Base-by-base conservation (phyloP, 2,113 vertebrate genomes). In the Jaculus jaculus region DNA sequence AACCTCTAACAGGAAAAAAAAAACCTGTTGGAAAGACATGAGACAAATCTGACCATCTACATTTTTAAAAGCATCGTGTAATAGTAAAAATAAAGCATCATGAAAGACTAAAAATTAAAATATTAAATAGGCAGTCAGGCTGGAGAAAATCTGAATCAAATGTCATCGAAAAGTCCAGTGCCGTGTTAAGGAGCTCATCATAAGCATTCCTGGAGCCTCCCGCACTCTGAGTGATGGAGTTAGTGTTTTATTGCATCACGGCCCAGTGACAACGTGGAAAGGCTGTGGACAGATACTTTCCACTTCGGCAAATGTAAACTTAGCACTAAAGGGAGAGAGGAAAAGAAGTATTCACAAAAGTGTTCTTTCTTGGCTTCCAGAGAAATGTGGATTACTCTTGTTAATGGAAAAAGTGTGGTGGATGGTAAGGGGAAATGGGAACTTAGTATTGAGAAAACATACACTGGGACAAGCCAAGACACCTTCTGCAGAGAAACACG, bases 401-500 rank as follows among this genome's bases (percentile, higher is more conserved):
- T 37, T 65, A 80, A 79, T 83, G 42, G 39, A 72, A 37, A 37
- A 75, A 42, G 61, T 51, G 17, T 47, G 79, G 3, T 60, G 21
- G 23, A 71, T 30, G 15, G 0, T 75, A 16, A 79, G 72, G 84
- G 87, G 71, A 60, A 73, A 15, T 37, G 17, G 5, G 18, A 72
- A 60, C 24, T 74, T 71, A 75, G 54, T 47, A 37, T 21, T 51
- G 39, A 89, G 13, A 69, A 47, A 65, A 87, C 32, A 63, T 58
- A 58, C 54, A 54, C 21, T 39, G 13, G 20, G n/a, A n/a, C 34
- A 17, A 3, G 23, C 54, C 78, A 54, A 54, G 54, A 12, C 66
- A 75, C 88, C 83, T 79, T n/a, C 87, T 90, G 69, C 75, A 84
- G 82, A 78, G 84, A 73, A 82, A 26, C 58, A 32, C 72, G 83